A percentile compares a stretch with the other conserved stretches of the same genome.
phyloP scores from a whole-genome alignment of 2,797 vertebrate species.

The Coilia nasus region DNA sequence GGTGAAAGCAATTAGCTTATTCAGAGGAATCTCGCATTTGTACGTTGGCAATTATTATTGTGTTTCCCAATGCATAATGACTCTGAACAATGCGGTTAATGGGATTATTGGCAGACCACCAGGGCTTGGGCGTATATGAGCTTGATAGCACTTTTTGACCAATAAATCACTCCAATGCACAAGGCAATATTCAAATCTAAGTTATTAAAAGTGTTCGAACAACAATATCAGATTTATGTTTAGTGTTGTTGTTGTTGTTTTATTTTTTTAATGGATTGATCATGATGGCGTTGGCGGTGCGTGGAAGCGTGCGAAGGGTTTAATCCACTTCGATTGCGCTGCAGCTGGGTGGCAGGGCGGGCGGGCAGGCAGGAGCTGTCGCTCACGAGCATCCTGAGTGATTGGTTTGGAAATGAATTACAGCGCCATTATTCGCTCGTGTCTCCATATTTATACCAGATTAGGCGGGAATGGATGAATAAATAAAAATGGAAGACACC shows the following conservation, averaged over 20 bases:
- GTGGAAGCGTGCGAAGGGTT: constrained; percentile 66
- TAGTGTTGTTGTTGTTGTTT: constrained; percentile 60
- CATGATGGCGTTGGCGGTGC: constrained; percentile 58
- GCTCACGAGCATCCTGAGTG: constrained; percentile 56
- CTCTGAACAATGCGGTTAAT: constrained; percentile 82
- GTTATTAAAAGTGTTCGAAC: constrained; percentile 80
- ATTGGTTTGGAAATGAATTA: constrained; percentile 59
- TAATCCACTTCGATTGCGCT: constrained; percentile 80
- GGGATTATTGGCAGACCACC: constrained; percentile 80
- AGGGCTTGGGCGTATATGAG: constrained; percentile 71
- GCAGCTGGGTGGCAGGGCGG: constrained; percentile 63
- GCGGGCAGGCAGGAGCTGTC: constrained; percentile 59
- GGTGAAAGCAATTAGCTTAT: constrained; percentile 76
- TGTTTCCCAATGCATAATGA: constrained; percentile 80
- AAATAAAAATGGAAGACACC: constrained; percentile 39
- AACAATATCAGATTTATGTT: constrained; percentile 79
- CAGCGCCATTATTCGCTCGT: constrained; percentile 27
- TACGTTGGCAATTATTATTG: constrained; percentile 77
- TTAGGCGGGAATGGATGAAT: constrained; percentile 7
- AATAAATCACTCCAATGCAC: constrained; percentile 79
- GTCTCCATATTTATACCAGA: constrained; percentile 27
- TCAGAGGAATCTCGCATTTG: constrained; percentile 74
- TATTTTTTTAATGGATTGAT: constrained; percentile 80
- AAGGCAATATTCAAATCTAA: constrained; percentile 79
- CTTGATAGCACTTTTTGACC: constrained; percentile 77